Base-by-base conservation (phyloP, 2,888 invertebrate genomes). In the Mellilla xanthometata region DNA sequence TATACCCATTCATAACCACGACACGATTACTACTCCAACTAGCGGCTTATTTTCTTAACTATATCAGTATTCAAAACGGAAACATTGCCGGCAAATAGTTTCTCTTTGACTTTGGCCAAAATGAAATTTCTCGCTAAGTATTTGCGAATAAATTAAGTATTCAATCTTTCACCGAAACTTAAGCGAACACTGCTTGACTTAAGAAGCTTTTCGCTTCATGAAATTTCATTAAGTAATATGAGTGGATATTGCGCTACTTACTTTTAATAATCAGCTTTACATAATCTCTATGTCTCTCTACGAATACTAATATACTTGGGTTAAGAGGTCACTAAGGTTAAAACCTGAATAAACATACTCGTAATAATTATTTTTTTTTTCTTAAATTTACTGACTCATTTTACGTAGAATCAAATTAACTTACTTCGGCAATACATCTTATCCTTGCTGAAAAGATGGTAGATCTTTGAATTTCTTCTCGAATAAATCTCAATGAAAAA, bases 131-230 rank as follows among this genome's bases (percentile, higher is more conserved):
- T 11, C 29, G 9, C 22, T 9, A 41, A 39, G 22, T 39, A 41
- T 33, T 27, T 35, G 34, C 24, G 36, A 49, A 41, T 33, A 49
- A 40, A 44, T 49, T 32, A 44, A 33, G 44, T 39, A 41, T 44
- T 41, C 46, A 41, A 53, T 49, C 46, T 49, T 49, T 49, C 31
- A 42, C 41, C 43, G 33, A 46, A 54, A 54, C 51, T 54, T 40
- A 28, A 30, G 29, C 12, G 13, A 45, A 49, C 31, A 43, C 39
- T 30, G 31, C 30, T 39, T 43, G 39, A 41, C 49, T 54, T 54
- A 46, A 49, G 43, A 41, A 49, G 35, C 38, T 50, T 46, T 40
- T 30, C 29, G 33, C 40, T 47, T 32, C 43, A 32, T 49, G 40
- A 49, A 44, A 41, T 49, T 44, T 45, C 32, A 49, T 41, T 39